Percentiles rank a stretch among this genome's conserved stretches.
Evolutionary conservation across 2,113 vertebrate genomes (phyloP).

Genomic region (Romanogobio albipinnatus): DNA sequence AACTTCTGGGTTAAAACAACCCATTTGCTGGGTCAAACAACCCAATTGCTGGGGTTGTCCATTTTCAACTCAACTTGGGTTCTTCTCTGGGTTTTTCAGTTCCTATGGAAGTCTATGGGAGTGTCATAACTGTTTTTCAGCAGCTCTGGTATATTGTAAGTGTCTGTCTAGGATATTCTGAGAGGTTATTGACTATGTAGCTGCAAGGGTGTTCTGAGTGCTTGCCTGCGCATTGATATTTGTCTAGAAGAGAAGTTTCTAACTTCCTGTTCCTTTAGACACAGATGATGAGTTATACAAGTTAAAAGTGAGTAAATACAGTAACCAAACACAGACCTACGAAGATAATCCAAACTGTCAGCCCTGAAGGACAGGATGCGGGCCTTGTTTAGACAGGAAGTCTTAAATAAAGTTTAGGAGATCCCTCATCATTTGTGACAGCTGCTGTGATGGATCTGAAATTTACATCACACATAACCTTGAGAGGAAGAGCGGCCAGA

Average conservation of each 20-base stretch:
- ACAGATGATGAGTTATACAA: background rate
- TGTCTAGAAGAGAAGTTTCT: background rate
- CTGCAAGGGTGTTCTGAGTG: background rate
- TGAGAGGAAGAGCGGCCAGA: constrained; percentile 30
- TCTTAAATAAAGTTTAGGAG: constrained; percentile 27
- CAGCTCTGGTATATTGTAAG: too few relatives aligned
- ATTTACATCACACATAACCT: constrained; percentile 50
- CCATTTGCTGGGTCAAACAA: too few relatives aligned
- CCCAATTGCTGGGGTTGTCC: too few relatives aligned
- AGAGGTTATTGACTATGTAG: background rate
- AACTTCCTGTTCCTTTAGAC: background rate
- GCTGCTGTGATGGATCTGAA: constrained; percentile 40
- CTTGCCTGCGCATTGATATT: background rate
- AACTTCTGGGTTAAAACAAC: too few relatives aligned
- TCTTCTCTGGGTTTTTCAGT: too few relatives aligned
- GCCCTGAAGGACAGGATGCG: constrained; percentile 1
- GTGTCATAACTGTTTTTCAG: too few relatives aligned
- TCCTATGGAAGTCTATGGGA: too few relatives aligned
- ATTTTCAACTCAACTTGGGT: too few relatives aligned
- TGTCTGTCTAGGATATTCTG: too few relatives aligned
- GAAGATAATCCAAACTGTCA: background rate
- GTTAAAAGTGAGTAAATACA: background rate
- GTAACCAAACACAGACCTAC: background rate
- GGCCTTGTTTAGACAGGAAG: background rate
- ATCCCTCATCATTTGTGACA: constrained; percentile 31